Evolutionary conservation across 2,797 vertebrate species (phyloP), one percentile per base, ranked within the genome.

Genomic region (Anguilla pacifica): DNA sequence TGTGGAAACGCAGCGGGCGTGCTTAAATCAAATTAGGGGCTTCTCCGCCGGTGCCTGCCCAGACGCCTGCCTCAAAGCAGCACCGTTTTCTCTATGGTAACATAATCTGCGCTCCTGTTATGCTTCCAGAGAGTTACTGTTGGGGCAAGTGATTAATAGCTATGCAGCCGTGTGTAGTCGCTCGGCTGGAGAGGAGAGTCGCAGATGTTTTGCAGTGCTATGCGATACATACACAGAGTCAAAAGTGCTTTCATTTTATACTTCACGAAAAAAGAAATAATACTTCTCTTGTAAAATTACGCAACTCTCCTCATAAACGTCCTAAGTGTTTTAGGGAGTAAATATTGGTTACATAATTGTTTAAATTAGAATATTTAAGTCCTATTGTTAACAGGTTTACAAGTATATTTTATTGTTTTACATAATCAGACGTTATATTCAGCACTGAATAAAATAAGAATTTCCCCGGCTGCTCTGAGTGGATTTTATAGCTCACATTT

Each of bases 161-260:
- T 88, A 25, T 1, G 86, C 31, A 19, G 86, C 87, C 88, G 83
- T 86, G 86, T 90, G 86, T 82, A 79, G 90, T 90, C 31, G 25
- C 88, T 90, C 82, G 88, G 64, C 85, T 10, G 22, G 86, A 90
- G 89, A 90, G 86, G 86, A 91, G 86, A 89, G 85, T 85, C 82
- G 0, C 91, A 93, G 91, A 92, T 92, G 91, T 91, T 87, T 84
- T 87, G 90, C 89, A 92, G 92, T 91, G 88, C 39, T 77, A 28
- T 74, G 86, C 92, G 82, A 91, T 25, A 13, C 91, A 83, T 88
- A 89, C 2, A 87, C 61, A 25, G 3, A 74, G 31, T 84, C 49
- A 77, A 28, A 74, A 74, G 57, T 57, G 15, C 17, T 70, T 81
- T 81, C 82, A 25, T 57, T 83, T 49, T 31, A 83, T 39, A 59